Conservation (phyloP, 2,888 invertebrate genomes). For the Watsonalla binaria region DNA sequence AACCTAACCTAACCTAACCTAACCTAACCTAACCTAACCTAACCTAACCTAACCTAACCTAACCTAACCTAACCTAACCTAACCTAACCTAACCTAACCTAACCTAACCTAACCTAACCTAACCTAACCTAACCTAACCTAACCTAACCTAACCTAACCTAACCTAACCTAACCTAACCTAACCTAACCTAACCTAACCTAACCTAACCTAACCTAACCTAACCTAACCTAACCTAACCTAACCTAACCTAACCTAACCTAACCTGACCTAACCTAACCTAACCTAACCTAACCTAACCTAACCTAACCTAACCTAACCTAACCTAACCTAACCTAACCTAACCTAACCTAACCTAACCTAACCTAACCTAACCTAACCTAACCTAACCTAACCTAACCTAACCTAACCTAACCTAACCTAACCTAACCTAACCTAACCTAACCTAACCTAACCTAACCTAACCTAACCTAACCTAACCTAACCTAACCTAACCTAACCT, state of each 20-base stretch:
- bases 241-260: conserved; percentile 21
- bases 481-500: conserved; percentile 21
- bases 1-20: conserved; percentile 20
- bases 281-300: conserved; percentile 20
- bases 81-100: conserved; percentile 14
- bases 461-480: conserved; percentile 21
- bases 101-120: conserved; percentile 20
- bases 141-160: conserved; percentile 14
- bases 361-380: conserved; percentile 22
- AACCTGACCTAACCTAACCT: conserved; percentile 21
- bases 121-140: conserved; percentile 23
- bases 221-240: conserved; percentile 20
- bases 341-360: conserved; percentile 14
- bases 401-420: conserved; percentile 11
- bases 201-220: conserved; percentile 22
- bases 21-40: conserved; percentile 22
- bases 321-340: conserved; percentile 13
- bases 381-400: conserved; percentile 23
- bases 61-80: conserved; percentile 12
- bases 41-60: conserved; percentile 15
- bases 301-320: conserved; percentile 11
- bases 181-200: conserved; percentile 27
- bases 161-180: conserved; percentile 23
- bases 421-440: conserved; percentile 26
- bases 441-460: conserved; percentile 26